These are phyloP conservation scores for Microctenopoma lineatum DNA, from an alignment of 2,797 vertebrate species.

Conservation along the genomic window DNA sequence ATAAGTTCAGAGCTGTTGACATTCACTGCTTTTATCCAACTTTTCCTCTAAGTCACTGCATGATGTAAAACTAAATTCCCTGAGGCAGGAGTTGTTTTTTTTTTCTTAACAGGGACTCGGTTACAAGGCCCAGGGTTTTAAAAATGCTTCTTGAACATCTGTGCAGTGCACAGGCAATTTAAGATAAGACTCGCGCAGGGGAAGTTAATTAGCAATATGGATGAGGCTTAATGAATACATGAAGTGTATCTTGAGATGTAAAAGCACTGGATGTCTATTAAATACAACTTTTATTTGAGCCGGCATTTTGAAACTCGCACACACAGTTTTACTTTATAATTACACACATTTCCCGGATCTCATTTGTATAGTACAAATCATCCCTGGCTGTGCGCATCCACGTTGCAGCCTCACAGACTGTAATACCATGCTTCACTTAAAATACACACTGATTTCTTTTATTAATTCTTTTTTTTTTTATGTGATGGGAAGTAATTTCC, in stretches of 20 bases:
- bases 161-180: constrained; percentile 69
- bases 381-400: constrained; percentile 43
- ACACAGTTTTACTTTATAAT: constrained; percentile 61
- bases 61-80: constrained; percentile 38
- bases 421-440: constrained; percentile 44
- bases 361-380: constrained; percentile 61
- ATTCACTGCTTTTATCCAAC: constrained; percentile 57
- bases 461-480: constrained; percentile 62
- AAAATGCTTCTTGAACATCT: constrained; percentile 75
- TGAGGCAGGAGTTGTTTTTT: constrained; percentile 26
- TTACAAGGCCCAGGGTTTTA: constrained; percentile 53
- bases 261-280: constrained; percentile 65
- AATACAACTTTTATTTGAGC: constrained; percentile 61
- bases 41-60: constrained; percentile 49
- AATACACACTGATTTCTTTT: constrained; percentile 75
- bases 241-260: constrained; percentile 60
- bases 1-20: constrained; percentile 52
- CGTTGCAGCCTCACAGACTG: constrained; percentile 35
- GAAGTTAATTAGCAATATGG: constrained; percentile 77
- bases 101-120: constrained; percentile 39
- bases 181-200: constrained; percentile 61
- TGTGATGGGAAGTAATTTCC: constrained; percentile 75
- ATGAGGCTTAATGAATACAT: constrained; percentile 73
- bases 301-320: constrained; percentile 45
- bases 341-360: constrained; percentile 54